Evolutionary conservation across 2,797 vertebrate genomes (phyloP), one percentile per base, ranked within the genome.

Genomic region (Moxostoma hubbsi): DNA sequence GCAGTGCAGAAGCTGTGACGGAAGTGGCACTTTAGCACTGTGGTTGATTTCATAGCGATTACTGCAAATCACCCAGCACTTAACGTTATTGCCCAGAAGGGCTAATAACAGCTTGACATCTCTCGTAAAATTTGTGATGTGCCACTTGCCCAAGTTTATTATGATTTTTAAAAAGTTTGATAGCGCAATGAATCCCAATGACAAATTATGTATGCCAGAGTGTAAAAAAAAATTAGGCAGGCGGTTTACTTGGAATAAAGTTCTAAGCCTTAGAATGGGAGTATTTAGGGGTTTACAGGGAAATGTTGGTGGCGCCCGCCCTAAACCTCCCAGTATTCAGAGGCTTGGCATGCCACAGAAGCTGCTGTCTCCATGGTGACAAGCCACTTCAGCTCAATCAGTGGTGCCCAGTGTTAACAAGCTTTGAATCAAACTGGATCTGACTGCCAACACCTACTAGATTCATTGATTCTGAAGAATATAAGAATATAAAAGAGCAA

Each of bases 21-120:
- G 85, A 86, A 91, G 92, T 92, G 85, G 88, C 89, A 87, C 89
- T 90, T 89, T 87, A 91, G 89, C 88, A 87, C 90, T 84, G 83
- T 86, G 89, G 91, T 90, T 88, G 90, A 93, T 93, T 94, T 92
- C 89, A 88, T 91, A 89, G 90, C 92, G 92, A 93, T 93, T 93
- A 94, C 91, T 79, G 87, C 89, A 93, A 93, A 94, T 93, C 93
- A 87, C 81, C 83, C 87, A 88, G 88, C 92, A 92, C 91, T 94
- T 93, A 92, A 85, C 87, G 88, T 93, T 92, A 92, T 92, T 92
- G 90, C 88, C 86, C 82, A 83, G 85, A 85, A 87, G 90, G 90
- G 88, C 91, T 91, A 90, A 90, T 91, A 90, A 88, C 92, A 91
- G 86, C 89, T 88, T 92, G 92, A 92, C 90, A 91, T 89, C 86